Base-by-base conservation (phyloP, 2,888 invertebrate genomes). In the Perizoma flavofasciatum region DNA sequence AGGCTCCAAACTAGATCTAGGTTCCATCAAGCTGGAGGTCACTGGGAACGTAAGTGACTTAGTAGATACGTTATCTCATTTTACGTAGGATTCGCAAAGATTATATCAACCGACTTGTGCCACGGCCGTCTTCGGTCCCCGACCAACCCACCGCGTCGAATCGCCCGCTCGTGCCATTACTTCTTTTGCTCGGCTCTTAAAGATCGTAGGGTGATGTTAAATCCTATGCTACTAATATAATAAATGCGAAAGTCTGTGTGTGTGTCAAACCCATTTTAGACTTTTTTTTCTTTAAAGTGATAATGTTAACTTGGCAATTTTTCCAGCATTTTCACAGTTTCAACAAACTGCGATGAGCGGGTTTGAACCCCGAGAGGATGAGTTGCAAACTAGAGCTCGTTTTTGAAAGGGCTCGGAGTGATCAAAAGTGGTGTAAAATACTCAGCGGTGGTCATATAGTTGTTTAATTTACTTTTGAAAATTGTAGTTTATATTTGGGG, bases 1-100 rank as follows among this genome's bases (percentile, higher is more conserved):
- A 57, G 49, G 45, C 45, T 41, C 44, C 37, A 60, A 63, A 60
- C 57, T 63, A 57, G 51, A 60, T 63, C 56, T 45, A 54, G 57
- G 11, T 55, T 6, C 59, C 49, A 63, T 60, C 57, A 63, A 59
- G 41, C 32, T 8, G 22, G 7, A 45, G 45, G 45, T 45, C 45
- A 34, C 6, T 47, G 35, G 5, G 35, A 37, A 37, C 37, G 37
- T 37, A 37, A 4, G 7, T 5, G 5, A 6, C 4, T 37, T 5
- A 37, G 4, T 37, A 7, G 37, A 4, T 5, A 37, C 3, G 6
- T 5, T 7, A 7, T 37, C 1, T 37, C 7, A 7, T 5, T 7
- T 6, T 3, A 4, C 37, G 37, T 37, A 37, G 37, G 4, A 37
- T 37, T 5, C 37, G 6, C 37, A 6, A 2, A 22, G 22, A 22